Evolutionary conservation across 1,140 invertebrate species (phyloP).

Genomic region (Pectinophora gossypiella): DNA sequence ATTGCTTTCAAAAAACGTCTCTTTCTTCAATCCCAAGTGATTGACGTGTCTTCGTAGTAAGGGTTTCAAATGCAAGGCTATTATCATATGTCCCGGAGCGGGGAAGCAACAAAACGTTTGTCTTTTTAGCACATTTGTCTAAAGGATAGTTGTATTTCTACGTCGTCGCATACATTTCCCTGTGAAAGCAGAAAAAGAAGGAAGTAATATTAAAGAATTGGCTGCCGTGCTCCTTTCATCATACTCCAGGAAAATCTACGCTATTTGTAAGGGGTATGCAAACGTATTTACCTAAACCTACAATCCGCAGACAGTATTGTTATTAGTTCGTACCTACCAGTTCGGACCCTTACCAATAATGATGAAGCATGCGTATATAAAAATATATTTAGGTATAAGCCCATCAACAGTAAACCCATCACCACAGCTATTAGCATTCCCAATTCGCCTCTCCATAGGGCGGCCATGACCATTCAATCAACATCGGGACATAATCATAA

Average conservation of each 20-base stretch:
- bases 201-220: constrained; percentile 35
- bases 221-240: constrained; percentile 11
- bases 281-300: neutral
- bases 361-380: too few relatives aligned
- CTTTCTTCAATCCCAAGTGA: neutral
- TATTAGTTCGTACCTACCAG: too few relatives aligned
- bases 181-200: constrained; percentile 39
- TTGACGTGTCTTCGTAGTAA: neutral
- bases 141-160: constrained; percentile 57
- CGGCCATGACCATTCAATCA: constrained; percentile 61
- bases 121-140: constrained; percentile 71
- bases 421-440: constrained; percentile 1
- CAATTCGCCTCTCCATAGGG: constrained; percentile 27
- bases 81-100: constrained; percentile 60
- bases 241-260: constrained; percentile 8
- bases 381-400: neutral
- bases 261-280: neutral
- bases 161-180: constrained; percentile 46
- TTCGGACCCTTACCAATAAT: too few relatives aligned
- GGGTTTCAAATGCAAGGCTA: constrained; percentile 32
- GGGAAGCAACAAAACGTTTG: constrained; percentile 56
- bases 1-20: neutral
- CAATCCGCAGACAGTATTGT: too few relatives aligned
- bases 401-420: constrained; percentile 2
- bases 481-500: constrained; percentile 65